Evolutionary conservation across 37 sponge, comb jelly and placozoan genomes (phyloP).

Genomic region (Cliona cf. orientalis): DNA sequence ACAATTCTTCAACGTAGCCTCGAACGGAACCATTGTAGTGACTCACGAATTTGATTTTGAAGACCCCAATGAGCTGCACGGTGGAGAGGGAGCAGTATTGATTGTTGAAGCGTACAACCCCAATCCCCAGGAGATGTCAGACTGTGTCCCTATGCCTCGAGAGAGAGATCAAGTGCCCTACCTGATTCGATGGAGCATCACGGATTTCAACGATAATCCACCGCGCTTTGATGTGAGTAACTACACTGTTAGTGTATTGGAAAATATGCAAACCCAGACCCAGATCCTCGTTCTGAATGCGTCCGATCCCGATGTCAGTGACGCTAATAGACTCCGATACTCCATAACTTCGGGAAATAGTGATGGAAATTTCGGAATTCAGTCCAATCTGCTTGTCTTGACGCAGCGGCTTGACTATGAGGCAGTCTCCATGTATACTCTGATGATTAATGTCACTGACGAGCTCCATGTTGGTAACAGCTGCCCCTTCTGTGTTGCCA

Average conservation of each 20-base stretch:
- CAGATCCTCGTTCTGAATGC: conserved; percentile 4
- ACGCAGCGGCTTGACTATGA: conserved; percentile 49
- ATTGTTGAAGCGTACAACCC: conserved; percentile 29
- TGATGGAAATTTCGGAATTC: conserved; percentile 40
- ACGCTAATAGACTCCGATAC: conserved; percentile 12
- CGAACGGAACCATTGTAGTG: conserved; percentile 27
- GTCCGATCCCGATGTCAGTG: conserved; percentile 34
- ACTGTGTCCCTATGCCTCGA: neutral
- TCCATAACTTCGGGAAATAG: conserved; percentile 28
- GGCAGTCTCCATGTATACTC: neutral
- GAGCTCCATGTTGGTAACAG: conserved; percentile 6
- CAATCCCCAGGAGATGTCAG: neutral
- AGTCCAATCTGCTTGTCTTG: conserved; percentile 11
- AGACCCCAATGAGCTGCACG: neutral
- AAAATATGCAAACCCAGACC: conserved; percentile 10
- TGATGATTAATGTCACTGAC: conserved; percentile 50
- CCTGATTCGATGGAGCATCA: neutral
- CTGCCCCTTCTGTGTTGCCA: conserved; percentile 9
- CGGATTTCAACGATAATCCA: conserved; percentile 49
- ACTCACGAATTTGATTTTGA: conserved; percentile 25
- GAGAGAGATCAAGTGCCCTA: neutral
- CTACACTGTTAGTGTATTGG: conserved; percentile 9
- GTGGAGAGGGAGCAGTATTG: neutral
- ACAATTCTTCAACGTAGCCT: conserved; percentile 6
- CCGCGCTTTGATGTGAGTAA: conserved; percentile 15